Conservation (phyloP, 2,797 vertebrate species). For the Ceryle rudis region DNA sequence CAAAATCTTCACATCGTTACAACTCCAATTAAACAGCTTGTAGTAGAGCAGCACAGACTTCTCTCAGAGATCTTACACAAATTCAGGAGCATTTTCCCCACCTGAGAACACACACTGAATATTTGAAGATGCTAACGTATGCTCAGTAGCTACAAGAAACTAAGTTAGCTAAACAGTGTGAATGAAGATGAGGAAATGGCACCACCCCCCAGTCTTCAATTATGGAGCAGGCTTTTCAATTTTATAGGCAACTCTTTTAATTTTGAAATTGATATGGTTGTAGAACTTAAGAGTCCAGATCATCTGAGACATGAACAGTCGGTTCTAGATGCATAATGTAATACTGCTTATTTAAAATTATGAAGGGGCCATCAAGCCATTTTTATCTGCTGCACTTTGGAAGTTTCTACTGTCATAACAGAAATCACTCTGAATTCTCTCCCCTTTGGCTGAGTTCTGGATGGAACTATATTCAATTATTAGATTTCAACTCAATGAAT, state of each 20-base stretch:
- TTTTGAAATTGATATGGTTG: neutral
- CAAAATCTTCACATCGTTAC: neutral
- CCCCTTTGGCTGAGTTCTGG: neutral
- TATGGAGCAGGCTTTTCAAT: neutral
- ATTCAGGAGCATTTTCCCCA: neutral
- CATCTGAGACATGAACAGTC: neutral
- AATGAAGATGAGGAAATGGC: neutral
- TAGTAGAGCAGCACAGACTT: neutral
- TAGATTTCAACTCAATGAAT: neutral
- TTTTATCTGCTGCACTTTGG: slow-evolving; percentile 24
- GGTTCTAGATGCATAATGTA: slow-evolving; percentile 1
- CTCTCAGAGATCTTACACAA: neutral
- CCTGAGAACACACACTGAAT: neutral
- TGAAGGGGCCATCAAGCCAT: neutral
- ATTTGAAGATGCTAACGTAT: neutral
- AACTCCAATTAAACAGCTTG: neutral
- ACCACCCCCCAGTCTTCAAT: neutral
- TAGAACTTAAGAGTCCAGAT: neutral
- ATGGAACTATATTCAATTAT: neutral
- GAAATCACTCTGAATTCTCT: neutral
- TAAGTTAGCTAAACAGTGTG: neutral
- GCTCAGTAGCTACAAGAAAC: neutral
- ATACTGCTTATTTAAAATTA: neutral
- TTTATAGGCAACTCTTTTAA: neutral
- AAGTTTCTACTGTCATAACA: slow-evolving; percentile 2